Evolutionary conservation across 2,797 vertebrate genomes (phyloP).

Genomic region (Crocodylus rhombifer): DNA sequence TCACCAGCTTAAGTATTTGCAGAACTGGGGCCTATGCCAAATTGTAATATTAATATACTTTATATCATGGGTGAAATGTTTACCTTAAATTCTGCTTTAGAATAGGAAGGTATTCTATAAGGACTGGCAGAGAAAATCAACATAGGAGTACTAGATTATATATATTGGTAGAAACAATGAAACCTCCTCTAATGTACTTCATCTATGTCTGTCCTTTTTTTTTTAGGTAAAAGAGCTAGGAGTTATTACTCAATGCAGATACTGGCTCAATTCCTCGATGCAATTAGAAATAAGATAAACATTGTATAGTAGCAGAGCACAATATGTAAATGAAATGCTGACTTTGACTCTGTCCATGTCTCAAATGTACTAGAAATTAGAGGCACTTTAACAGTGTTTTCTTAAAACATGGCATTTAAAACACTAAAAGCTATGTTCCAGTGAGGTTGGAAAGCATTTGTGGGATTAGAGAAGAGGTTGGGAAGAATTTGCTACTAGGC

Average conservation of each 20-base stretch:
- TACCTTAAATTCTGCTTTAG: not conserved
- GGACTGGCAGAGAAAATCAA: not conserved
- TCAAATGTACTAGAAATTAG: not conserved
- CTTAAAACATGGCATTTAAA: not conserved
- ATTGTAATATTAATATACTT: no score
- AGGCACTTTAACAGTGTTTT: not conserved
- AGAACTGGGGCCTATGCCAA: not conserved
- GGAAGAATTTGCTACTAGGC: not conserved
- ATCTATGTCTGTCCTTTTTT: not conserved
- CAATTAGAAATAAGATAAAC: fast-evolving
- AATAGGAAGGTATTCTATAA: not conserved
- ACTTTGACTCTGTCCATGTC: not conserved
- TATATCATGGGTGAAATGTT: not conserved
- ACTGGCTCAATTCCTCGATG: not conserved
- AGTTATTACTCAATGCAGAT: not conserved
- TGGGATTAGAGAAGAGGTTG: not conserved
- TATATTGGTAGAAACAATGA: not conserved
- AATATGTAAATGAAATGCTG: not conserved
- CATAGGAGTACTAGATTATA: fast-evolving
- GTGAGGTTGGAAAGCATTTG: conserved; percentile 10
- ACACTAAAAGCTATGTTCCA: not conserved
- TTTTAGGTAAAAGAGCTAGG: not conserved
- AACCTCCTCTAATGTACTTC: not conserved
- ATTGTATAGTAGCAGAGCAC: not conserved
- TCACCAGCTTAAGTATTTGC: not conserved